phyloP scores from a whole-genome alignment of 2,113 vertebrate genomes.

The Sylvilagus bachmani region DNA sequence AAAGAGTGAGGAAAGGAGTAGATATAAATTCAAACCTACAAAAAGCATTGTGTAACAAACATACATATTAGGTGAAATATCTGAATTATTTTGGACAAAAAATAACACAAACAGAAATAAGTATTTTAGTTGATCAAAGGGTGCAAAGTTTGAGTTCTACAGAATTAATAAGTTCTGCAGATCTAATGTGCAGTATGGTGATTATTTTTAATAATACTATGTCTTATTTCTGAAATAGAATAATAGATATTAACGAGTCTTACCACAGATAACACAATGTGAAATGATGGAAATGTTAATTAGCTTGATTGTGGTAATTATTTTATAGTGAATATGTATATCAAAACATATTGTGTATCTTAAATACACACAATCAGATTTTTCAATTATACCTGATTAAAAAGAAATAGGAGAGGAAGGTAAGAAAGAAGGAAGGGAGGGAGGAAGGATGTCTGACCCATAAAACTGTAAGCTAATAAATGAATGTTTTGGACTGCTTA shows the following conservation, averaged over 20 bases:
- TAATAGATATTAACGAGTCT: no score
- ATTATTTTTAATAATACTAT: neutral
- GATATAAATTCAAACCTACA: neutral
- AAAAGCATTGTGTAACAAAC: neutral
- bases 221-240: neutral
- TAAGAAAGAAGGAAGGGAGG: neutral
- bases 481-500: no score
- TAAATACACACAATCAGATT: neutral
- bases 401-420: neutral
- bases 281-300: neutral
- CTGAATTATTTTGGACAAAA: neutral
- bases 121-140: neutral
- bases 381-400: neutral
- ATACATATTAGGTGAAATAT: neutral
- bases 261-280: neutral
- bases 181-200: neutral
- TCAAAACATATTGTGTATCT: neutral
- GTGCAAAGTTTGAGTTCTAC: neutral
- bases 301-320: neutral
- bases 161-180: neutral
- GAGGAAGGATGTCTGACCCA: no score
- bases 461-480: no score
- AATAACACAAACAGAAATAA: neutral
- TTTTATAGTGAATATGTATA: neutral
- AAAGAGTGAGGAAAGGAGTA: slow-evolving; percentile 14